Evolutionary conservation across 1,140 invertebrate genomes (phyloP), one percentile per base, ranked within the genome.

Genomic region (Bombus sibiricus): DNA sequence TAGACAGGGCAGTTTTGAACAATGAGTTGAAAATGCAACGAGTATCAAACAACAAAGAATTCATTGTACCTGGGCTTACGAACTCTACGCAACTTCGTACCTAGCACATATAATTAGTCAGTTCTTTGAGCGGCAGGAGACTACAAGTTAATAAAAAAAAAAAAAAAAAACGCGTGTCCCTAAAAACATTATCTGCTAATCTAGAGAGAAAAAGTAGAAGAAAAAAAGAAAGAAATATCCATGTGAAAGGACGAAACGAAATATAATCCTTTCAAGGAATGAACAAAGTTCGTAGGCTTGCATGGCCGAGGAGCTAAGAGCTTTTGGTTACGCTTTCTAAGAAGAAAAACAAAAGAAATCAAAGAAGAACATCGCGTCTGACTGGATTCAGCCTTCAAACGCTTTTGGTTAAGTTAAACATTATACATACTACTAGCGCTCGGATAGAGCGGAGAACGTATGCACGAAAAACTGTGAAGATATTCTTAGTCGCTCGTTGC

Each of bases 231-330:
- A 34, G 57, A 34, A 64, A 64, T 78, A 62, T 28, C 75, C 72
- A 28, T 37, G 32, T 22, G 71, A 74, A 68, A 71, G 62, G 53
- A 87, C n/a, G 25, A 62, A 72, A 80, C 28, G 79, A 32, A 83
- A 47, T 76, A 57, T 66, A 84, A 87, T 75, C 73, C 75, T 80
- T 81, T 64, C 62, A 39, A 90, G 88, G 86, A 90, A 87, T 85
- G 89, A 83, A 78, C 43, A 75, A 34, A 80, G 66, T 83, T 79
- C n/a, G 53, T 78, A 74, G 68, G 15, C n/a, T n/a, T n/a, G n/a
- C 66, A 87, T 82, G 57, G 71, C 57, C 53, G 80, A 86, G 64
- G 18, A 39, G 15, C 75, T 53, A n/a, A 76, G 85, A 86, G 53
- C 80, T 82, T 77, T 64, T 85, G 83, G 59, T 83, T 79, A 59